Evolutionary conservation across 2,113 vertebrate species (phyloP).

Genomic region (Tamias sibiricus): DNA sequence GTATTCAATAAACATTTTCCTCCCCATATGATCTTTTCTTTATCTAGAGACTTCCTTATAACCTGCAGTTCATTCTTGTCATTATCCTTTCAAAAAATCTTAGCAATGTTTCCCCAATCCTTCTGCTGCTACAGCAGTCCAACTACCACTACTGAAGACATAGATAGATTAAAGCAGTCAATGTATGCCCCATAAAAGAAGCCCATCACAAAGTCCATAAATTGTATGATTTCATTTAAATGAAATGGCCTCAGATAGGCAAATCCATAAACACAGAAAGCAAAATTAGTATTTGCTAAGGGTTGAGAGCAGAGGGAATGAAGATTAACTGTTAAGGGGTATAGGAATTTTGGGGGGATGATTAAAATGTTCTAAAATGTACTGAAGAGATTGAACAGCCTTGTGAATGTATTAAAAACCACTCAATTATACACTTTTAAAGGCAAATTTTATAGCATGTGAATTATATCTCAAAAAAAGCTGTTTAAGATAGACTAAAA

Average conservation of each 20-base stretch:
- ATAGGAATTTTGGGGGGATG: background rate
- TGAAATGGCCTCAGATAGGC: background rate
- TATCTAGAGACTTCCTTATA: background rate
- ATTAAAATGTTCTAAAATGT: constrained; percentile 9
- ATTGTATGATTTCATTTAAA: background rate
- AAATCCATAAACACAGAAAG: background rate
- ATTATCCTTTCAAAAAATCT: background rate
- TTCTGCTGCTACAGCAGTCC: background rate
- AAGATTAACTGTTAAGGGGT: background rate
- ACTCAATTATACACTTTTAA: background rate
- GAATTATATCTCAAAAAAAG: background rate
- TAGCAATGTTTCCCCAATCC: background rate
- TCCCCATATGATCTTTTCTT: background rate
- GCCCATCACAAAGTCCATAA: background rate
- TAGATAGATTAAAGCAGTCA: background rate
- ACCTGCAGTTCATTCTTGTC: background rate
- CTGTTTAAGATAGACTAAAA: background rate
- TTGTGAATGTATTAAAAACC: background rate
- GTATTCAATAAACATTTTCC: background rate
- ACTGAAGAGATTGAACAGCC: background rate
- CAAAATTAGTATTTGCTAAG: background rate
- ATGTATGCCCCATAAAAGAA: background rate
- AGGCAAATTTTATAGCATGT: background rate
- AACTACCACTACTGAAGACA: background rate
- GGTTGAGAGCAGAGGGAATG: background rate